Base-by-base conservation (phyloP, 2,888 invertebrate species). In the Melipona beecheii region DNA sequence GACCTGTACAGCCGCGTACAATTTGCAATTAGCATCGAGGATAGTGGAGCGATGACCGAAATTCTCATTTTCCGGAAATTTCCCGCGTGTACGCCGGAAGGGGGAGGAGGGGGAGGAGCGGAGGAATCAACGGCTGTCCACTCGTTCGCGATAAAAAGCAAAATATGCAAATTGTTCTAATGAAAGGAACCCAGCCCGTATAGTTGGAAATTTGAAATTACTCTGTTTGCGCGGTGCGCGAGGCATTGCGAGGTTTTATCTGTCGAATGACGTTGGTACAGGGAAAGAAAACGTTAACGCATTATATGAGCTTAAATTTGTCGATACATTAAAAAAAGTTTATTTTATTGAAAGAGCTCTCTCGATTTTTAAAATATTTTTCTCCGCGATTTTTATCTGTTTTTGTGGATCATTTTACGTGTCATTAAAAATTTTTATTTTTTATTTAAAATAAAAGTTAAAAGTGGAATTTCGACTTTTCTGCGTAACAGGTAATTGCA, bases 61-160 rank as follows among this genome's bases (percentile, higher is more conserved):
- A 76, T 70, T 70, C 76, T 62, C 50, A 52, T 76, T 76, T 36
- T 52, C 70, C 3, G 6, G 36, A 60, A 70, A 70, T 60, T 76
- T 77, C 52, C n/a, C 36, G 24, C 31, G 64, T 52, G 36, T 36
- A 0, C 1, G 43, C 43, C 1, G 43, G 24, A 24, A 24, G 24
- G 3, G 3, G 31, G n/a, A n/a, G 3, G 31, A 3, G 0, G 43
- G 43, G 9, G 9, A 0, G 43, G 9, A 36, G 36, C 0, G 9
- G 43, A 24, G 52, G 36, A 50, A 73, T 76, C 76, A 70, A 70
- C 50, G 69, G 19, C 4, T 49, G 19, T 2, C 21, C 31, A 17
- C 27, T 31, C 43, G 36, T n/a, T 24, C 9, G 43, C 27, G 50
- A 17, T n/a, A 27, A 58, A 60, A 75, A 62, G 19, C 50, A 64